Evolutionary conservation across 2,113 vertebrate species (phyloP), one percentile per base, ranked within the genome.

Genomic region (Xyrauchen texanus): DNA sequence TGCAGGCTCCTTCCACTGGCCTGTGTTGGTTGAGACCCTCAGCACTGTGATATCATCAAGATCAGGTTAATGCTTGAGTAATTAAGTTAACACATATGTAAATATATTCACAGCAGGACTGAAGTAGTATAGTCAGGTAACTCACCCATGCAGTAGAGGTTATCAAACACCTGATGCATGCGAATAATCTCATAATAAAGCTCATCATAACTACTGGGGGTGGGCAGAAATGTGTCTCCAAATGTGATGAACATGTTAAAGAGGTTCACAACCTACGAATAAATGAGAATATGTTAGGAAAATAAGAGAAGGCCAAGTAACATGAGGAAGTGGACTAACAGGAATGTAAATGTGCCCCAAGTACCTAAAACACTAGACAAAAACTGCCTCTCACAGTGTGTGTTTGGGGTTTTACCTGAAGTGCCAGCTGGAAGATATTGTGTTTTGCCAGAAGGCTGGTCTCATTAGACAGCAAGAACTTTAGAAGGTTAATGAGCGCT

Each of bases 181-280:
- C 97, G 94, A 77, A 99, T 96, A 15, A 99, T 97, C 90, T 99
- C 98, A 0, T 99, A 99, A 88, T 99, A 99, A 15, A 99, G 92
- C 84, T 98, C 98, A 66, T 99, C 98, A n/a, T 99, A 99, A 87
- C 98, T 99, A 93, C 96, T 96, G 73, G 98, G 97, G 13, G 98
- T 98, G n/a, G 98, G 98, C 82, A 99, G 94, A 86, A 99, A 99
- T 2, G 97, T 99, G 91, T 99, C 98, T 0, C 97, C 98, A 0
- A 98, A 99, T 0, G 98, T 99, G 86, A 99, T 99, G 89, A 99
- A 99, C 96, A 99, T 98, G 90, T 99, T 99, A 90, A 99, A 99
- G 67, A 99, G 89, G 86, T 99, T 98, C 83, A 99, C 96, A 68
- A 99, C 96, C 97, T 96, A 9, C 13, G 6, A 6, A 7, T 34